Percentiles rank a stretch among this genome's conserved stretches.
Evolutionary conservation across 2,113 vertebrate genomes (phyloP).

Genomic region (Oriolus oriolus): DNA sequence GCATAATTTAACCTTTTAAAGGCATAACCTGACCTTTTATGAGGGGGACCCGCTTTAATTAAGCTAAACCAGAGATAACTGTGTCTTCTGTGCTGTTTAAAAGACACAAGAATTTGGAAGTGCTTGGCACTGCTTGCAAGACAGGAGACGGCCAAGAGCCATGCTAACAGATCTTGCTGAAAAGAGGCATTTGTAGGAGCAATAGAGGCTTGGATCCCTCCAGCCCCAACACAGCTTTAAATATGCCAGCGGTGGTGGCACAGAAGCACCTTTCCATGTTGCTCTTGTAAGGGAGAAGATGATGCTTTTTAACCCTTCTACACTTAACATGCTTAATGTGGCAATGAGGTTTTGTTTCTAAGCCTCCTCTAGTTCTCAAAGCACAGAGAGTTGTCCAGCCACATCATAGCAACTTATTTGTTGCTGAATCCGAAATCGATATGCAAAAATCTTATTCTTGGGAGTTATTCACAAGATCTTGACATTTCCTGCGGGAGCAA

Average conservation of each 20-base stretch:
- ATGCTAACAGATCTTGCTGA: not conserved
- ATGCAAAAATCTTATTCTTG: not conserved
- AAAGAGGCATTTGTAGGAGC: not conserved
- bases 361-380: not conserved
- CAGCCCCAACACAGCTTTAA: not conserved
- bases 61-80: not conserved
- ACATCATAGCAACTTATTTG: not conserved
- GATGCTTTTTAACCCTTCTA: not conserved
- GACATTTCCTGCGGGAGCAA: not conserved
- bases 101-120: not conserved
- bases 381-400: not conserved
- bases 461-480: not conserved
- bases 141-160: not conserved
- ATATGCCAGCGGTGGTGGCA: not conserved
- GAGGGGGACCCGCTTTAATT: not conserved
- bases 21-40: not conserved
- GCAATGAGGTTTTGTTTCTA: not conserved
- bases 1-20: not conserved
- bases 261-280: not conserved
- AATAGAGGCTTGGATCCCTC: not conserved
- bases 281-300: not conserved
- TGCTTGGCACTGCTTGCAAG: not conserved
- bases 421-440: not conserved
- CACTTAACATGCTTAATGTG: accelerated
- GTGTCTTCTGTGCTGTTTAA: not conserved